These are phyloP conservation scores for Habroteleia sp. DNA, from an alignment of 2,888 invertebrate species.

Conservation along the genomic window DNA sequence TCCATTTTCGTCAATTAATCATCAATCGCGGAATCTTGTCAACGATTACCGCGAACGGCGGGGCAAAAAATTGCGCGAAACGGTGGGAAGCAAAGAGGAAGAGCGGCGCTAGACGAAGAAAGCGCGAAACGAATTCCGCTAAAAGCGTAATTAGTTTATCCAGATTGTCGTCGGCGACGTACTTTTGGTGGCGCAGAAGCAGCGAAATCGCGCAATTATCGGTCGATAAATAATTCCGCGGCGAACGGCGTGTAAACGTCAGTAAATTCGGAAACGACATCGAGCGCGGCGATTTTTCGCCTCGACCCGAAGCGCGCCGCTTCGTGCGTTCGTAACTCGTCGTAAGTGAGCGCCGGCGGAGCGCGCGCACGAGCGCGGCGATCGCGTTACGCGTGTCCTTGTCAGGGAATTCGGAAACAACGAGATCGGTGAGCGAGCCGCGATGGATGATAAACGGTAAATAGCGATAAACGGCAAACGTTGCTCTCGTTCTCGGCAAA, in stretches of 20 bases:
- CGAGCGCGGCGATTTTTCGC: slow-evolving; percentile 48
- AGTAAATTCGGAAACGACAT: slow-evolving; percentile 60
- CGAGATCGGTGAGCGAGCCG: slow-evolving; percentile 64
- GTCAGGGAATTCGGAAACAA: slow-evolving; percentile 67
- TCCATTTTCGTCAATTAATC: slow-evolving; percentile 11
- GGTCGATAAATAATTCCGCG: slow-evolving; percentile 49
- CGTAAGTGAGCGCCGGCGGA: slow-evolving; percentile 9
- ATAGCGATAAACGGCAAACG: slow-evolving; percentile 68
- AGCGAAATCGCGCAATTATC: slow-evolving; percentile 51
- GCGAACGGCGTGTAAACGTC: slow-evolving; percentile 58
- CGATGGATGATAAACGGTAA: slow-evolving; percentile 68
- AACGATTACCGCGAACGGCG: slow-evolving; percentile 3
- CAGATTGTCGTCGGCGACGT: slow-evolving; percentile 17
- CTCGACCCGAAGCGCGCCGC: slow-evolving; percentile 37
- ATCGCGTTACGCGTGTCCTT: slow-evolving; percentile 57
- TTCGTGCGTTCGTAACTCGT: slow-evolving; percentile 18
- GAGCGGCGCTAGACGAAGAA: no score
- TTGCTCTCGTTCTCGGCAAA: slow-evolving; percentile 68
- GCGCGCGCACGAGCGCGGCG: slow-evolving; percentile 1
- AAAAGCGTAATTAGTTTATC: slow-evolving; percentile 28
- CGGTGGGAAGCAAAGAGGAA: no score
- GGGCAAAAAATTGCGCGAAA: no score
- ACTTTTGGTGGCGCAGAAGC: neutral
- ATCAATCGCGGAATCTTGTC: neutral
- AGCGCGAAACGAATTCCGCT: neutral